Conservation (phyloP, 2,113 vertebrate genomes). For the Microtus montanus region DNA sequence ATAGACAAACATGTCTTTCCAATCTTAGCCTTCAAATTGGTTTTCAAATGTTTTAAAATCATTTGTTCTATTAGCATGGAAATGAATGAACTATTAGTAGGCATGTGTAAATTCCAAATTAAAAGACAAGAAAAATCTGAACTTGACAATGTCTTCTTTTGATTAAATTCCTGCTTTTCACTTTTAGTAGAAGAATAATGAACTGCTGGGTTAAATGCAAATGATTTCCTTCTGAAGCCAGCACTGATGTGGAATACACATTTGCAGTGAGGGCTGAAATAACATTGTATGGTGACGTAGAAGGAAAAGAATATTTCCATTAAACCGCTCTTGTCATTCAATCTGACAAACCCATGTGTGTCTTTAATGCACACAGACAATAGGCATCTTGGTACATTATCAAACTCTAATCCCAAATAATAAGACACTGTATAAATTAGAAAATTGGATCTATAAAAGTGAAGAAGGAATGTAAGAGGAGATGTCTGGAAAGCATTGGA, state of each 20-base stretch:
- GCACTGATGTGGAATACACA: constrained; percentile 51
- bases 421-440: not conserved
- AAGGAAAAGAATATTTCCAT: constrained; percentile 62
- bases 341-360: constrained; percentile 22
- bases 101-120: constrained; percentile 59
- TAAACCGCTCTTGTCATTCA: constrained; percentile 30
- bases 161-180: constrained; percentile 49
- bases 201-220: constrained; percentile 67
- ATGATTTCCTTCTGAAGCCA: constrained; percentile 56
- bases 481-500: not conserved
- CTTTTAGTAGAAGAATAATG: constrained; percentile 36
- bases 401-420: not conserved
- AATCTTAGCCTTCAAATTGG: constrained; percentile 62
- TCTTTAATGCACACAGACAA: constrained; percentile 42
- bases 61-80: constrained; percentile 64
- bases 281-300: constrained; percentile 13
- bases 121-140: constrained; percentile 57
- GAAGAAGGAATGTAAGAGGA: too few species aligned
- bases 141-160: constrained; percentile 61
- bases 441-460: not conserved
- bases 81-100: constrained; percentile 59
- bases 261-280: constrained; percentile 63
- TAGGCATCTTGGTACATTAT: not conserved
- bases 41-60: constrained; percentile 72
- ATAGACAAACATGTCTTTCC: constrained; percentile 22